Evolutionary conservation across 2,113 vertebrate genomes (phyloP).

Genomic region (Pantherophis guttatus): DNA sequence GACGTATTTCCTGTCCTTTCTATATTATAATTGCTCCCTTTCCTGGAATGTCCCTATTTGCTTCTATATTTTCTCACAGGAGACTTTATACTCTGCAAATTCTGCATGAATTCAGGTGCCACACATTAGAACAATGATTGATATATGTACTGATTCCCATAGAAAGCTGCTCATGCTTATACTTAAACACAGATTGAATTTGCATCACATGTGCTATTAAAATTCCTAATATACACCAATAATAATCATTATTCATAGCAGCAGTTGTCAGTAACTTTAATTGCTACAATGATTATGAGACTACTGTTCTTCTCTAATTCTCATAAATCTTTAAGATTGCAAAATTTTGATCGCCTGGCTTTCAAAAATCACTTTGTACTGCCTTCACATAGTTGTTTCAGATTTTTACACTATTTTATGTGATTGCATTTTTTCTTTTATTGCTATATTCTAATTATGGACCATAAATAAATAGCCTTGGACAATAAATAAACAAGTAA

Average conservation of each 20-base stretch:
- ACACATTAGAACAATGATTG: neutral
- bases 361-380: neutral
- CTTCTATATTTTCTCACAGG: neutral
- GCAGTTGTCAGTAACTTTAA: neutral
- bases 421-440: neutral
- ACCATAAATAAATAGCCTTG: neutral
- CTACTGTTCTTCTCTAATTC: neutral
- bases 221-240: neutral
- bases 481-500: neutral
- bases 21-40: neutral
- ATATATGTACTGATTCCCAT: neutral
- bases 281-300: neutral
- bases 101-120: neutral
- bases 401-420: neutral
- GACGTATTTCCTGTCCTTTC: neutral
- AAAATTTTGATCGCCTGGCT: neutral
- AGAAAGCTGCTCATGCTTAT: neutral
- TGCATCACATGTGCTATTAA: neutral
- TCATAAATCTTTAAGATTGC: neutral
- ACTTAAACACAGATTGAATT: neutral
- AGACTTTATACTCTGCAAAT: neutral
- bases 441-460: neutral
- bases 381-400: neutral
- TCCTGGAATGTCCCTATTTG: neutral
- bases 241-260: neutral